Percentiles rank a stretch among this genome's conserved stretches.
Conservation (phyloP, 2,113 vertebrate species). For the Tamias sibiricus region DNA sequence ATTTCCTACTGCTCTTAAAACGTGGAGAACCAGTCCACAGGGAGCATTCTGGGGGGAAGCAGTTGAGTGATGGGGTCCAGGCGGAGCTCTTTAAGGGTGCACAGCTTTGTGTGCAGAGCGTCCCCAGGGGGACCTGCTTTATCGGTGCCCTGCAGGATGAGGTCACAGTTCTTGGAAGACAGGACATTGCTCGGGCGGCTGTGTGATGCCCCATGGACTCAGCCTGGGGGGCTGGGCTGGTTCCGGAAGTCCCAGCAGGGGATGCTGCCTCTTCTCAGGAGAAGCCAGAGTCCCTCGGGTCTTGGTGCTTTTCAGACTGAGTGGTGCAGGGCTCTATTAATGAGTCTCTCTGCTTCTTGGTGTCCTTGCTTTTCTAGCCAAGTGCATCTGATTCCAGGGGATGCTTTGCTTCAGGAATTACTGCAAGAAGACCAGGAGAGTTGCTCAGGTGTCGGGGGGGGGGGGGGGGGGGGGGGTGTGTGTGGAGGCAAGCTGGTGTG, state of each 20-base stretch:
- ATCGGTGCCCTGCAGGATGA: not conserved
- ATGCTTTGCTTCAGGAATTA: rapidly evolving
- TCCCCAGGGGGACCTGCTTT: no score
- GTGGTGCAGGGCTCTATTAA: slow-evolving; percentile 41
- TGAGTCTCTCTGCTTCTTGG: not conserved
- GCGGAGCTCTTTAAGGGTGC: not conserved
- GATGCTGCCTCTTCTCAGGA: not conserved
- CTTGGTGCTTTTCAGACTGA: not conserved
- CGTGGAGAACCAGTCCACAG: not conserved
- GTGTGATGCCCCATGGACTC: not conserved
- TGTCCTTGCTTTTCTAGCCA: not conserved
- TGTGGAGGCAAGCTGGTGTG: not conserved
- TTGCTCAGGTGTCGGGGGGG: not conserved
- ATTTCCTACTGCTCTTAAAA: not conserved
- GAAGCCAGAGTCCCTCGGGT: rapidly evolving
- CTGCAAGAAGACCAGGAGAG: rapidly evolving
- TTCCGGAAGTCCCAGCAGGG: rapidly evolving
- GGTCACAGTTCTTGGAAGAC: not conserved
- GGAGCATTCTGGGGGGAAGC: not conserved
- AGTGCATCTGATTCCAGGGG: not conserved
- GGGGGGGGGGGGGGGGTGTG: not conserved
- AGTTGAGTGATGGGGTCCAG: rapidly evolving
- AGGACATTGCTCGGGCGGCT: not conserved
- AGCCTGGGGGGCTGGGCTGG: not conserved
- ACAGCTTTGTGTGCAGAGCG: not conserved